Base-by-base conservation (phyloP, 2,113 vertebrate species). In the Emberiza fucata region DNA sequence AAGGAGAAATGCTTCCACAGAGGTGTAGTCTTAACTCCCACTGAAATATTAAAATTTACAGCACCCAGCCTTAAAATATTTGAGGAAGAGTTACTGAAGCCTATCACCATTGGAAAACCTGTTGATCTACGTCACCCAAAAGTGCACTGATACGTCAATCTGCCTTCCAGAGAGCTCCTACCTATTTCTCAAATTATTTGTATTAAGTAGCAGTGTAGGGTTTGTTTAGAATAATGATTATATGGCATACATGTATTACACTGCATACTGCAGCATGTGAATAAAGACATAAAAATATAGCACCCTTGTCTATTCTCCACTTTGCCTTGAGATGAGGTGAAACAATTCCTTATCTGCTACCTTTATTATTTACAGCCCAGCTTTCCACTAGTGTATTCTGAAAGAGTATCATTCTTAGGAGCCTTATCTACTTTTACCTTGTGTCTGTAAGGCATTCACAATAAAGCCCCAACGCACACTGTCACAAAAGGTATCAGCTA, bases 111-210 rank as follows among this genome's bases (percentile, higher is more conserved):
- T 28, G 86, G 71, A 80, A 80, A 71, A 53, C 14, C 51, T 44
- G 13, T 51, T 0, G 0, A 40, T 29, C 21, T 50, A 14, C 22
- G 20, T 27, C n/a, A 48, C 28, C 25, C 20, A 14, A 39, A 91
- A 81, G 35, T 1, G 0, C 21, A 37, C 19, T 21, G 64, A 3
- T 25, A 75, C 1, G 3, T 56, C 35, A 53, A 3, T 11, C 23
- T 70, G 37, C 37, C 47, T 81, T 71, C 25, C 48, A 71, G 44
- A 84, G 6, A 75, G 51, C 27, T 88, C 51, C 37, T 40, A 80
- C 13, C 24, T 60, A 33, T 56, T 80, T 54, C 66, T 86, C 27
- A 66, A 35, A 76, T 80, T 42, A 91, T 42, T 15, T 45, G 12
- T 5, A 29, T 37, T 76, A 76, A 60, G 57, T 8, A 69, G 65